Conservation (phyloP, 92 coral and sea anemone genomes). For the Heteractis magnifica region DNA sequence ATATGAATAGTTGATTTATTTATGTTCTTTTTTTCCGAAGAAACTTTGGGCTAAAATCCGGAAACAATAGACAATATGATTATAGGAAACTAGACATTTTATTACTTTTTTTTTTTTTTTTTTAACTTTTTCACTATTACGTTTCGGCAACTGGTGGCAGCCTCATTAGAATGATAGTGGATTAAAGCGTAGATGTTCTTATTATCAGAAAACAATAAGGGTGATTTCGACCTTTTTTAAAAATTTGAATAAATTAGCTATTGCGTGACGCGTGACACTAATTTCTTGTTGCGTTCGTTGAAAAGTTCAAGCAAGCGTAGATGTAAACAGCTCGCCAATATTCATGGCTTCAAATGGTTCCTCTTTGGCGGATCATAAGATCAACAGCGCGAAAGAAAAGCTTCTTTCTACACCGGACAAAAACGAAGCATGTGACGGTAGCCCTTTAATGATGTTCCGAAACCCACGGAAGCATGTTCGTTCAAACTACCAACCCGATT, state of each 20-base stretch:
- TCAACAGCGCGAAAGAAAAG: neutral
- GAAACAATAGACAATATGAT: too few species aligned
- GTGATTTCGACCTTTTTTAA: neutral
- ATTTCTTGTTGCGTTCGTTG: neutral
- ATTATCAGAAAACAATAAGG: too few species aligned
- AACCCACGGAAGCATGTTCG: constrained; percentile 9
- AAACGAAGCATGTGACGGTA: neutral
- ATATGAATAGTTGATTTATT: too few species aligned
- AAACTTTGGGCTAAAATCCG: too few species aligned
- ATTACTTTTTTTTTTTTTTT: too few species aligned
- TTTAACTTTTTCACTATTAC: too few species aligned
- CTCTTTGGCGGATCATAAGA: neutral
- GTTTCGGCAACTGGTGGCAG: too few species aligned
- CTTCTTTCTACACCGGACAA: neutral
- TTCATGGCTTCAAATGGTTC: neutral
- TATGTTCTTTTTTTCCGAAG: too few species aligned
- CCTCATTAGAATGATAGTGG: too few species aligned
- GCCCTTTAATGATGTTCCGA: constrained; percentile 24
- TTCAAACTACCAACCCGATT: constrained; percentile 17
- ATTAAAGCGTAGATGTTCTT: too few species aligned
- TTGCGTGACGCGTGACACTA: neutral
- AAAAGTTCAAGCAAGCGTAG: neutral
- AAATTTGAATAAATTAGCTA: neutral
- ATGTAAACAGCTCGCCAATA: neutral
- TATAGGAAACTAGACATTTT: too few species aligned